phyloP scores from a whole-genome alignment of 2,888 invertebrate genomes.

The Torymus auratus region DNA sequence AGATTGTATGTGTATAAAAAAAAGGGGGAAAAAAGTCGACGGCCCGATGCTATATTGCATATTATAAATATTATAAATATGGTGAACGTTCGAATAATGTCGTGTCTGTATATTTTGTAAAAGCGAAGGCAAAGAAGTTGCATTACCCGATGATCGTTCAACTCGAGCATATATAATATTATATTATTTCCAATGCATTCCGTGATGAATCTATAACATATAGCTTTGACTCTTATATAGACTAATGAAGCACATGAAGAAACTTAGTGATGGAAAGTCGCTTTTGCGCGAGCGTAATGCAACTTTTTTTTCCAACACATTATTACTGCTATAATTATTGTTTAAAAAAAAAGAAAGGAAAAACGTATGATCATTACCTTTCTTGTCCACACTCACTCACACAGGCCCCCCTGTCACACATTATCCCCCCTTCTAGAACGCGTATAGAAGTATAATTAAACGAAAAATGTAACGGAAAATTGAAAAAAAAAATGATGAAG shows the following conservation, averaged over 20 bases:
- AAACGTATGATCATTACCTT: too few species aligned
- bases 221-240: too few species aligned
- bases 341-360: too few species aligned
- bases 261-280: neutral
- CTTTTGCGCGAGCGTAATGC: conserved; percentile 20
- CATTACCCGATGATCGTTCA: conserved; percentile 24
- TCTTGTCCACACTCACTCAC: neutral
- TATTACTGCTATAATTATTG: conserved; percentile 3
- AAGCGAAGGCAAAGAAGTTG: conserved; percentile 43
- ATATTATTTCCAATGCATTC: too few species aligned
- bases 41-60: conserved; percentile 30
- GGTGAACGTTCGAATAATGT: conserved; percentile 47
- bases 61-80: conserved; percentile 35
- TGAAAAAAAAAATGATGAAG: conserved; percentile 53
- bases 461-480: conserved; percentile 41
- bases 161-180: too few species aligned
- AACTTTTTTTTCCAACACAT: conserved; percentile 38
- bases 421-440: conserved; percentile 59
- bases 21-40: neutral
- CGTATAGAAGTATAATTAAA: conserved; percentile 62
- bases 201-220: too few species aligned
- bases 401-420: conserved; percentile 19
- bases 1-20: conserved; percentile 31
- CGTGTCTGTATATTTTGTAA: conserved; percentile 52
- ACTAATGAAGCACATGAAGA: too few species aligned